Percentiles rank a stretch among this genome's conserved stretches.
Evolutionary conservation across 2,888 invertebrate species (phyloP).

Genomic region (Bellardia bayeri): DNA sequence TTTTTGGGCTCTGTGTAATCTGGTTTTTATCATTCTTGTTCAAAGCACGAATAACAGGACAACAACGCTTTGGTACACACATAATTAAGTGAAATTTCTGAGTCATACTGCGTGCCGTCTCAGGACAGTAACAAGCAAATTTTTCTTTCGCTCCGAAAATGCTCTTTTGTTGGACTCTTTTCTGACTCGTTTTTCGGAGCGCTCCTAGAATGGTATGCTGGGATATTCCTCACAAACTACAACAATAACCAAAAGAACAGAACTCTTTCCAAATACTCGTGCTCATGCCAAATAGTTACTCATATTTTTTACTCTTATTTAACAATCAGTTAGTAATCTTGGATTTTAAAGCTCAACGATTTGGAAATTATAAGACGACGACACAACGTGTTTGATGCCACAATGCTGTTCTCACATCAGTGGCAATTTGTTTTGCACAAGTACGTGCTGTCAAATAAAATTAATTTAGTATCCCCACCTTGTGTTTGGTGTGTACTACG

Average conservation of each 20-base stretch:
- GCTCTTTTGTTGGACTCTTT: too few relatives aligned
- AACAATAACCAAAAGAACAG: constrained; percentile 8
- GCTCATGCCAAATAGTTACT: constrained; percentile 5
- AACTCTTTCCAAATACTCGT: constrained; percentile 20
- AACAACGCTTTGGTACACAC: too few relatives aligned
- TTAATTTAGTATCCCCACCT: constrained; percentile 78
- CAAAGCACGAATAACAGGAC: too few relatives aligned
- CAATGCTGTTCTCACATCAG: constrained; percentile 82
- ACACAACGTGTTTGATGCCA: constrained; percentile 76
- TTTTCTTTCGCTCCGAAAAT: too few relatives aligned
- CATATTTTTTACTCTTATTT: constrained; percentile 11
- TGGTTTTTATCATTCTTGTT: too few relatives aligned
- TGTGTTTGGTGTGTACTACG: constrained; percentile 51
- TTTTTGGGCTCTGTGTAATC: too few relatives aligned
- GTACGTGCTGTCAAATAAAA: constrained; percentile 83
- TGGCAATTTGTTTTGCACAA: constrained; percentile 83
- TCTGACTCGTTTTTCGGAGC: too few relatives aligned
- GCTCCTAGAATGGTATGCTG: too few relatives aligned
- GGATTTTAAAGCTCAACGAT: constrained; percentile 80
- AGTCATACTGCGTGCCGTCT: too few relatives aligned
- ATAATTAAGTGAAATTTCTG: too few relatives aligned
- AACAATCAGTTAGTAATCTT: constrained; percentile 67
- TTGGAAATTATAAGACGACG: constrained; percentile 80
- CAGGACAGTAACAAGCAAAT: too few relatives aligned
- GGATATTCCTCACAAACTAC: background rate